Conservation (phyloP, 1,140 invertebrate genomes). For the Meloidogyne floridensis region DNA sequence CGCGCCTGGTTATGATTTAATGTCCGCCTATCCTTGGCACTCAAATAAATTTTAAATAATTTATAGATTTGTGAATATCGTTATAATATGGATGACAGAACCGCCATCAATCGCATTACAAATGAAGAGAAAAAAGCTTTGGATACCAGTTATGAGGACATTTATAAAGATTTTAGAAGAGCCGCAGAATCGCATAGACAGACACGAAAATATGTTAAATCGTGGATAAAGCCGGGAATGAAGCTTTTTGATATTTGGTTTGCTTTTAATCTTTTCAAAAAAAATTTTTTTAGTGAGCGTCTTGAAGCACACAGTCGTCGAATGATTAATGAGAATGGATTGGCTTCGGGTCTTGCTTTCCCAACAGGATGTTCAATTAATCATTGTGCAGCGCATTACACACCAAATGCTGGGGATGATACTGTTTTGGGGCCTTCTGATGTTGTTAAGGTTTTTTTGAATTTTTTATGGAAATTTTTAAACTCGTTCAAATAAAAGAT, state of each 20-base stretch:
- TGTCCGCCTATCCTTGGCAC: background rate
- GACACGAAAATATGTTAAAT: constrained; percentile 85
- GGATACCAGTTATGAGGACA: constrained; percentile 73
- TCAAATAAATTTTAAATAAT: background rate
- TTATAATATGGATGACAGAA: constrained; percentile 52
- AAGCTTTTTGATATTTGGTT: constrained; percentile 96
- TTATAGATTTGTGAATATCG: constrained; percentile 52
- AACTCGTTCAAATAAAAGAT: constrained; percentile 31
- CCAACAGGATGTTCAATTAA: constrained; percentile 98
- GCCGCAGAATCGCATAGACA: constrained; percentile 95
- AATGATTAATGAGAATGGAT: constrained; percentile 89
- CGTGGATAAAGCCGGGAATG: constrained; percentile 95
- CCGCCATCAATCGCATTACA: constrained; percentile 67
- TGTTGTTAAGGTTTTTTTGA: constrained; percentile 78
- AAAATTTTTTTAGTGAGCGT: constrained; percentile 74
- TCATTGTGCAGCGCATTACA: constrained; percentile 98
- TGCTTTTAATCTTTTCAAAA: background rate
- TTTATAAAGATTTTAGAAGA: constrained; percentile 87
- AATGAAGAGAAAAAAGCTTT: constrained; percentile 83
- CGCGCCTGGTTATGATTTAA: no score
- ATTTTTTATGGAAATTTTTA: constrained; percentile 69
- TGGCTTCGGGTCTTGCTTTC: constrained; percentile 94
- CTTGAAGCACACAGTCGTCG: constrained; percentile 86
- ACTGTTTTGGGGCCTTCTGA: constrained; percentile 93
- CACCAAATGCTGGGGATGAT: constrained; percentile 93